Evolutionary conservation across 2,113 vertebrate genomes (phyloP).

Genomic region (Oryzias woworae): DNA sequence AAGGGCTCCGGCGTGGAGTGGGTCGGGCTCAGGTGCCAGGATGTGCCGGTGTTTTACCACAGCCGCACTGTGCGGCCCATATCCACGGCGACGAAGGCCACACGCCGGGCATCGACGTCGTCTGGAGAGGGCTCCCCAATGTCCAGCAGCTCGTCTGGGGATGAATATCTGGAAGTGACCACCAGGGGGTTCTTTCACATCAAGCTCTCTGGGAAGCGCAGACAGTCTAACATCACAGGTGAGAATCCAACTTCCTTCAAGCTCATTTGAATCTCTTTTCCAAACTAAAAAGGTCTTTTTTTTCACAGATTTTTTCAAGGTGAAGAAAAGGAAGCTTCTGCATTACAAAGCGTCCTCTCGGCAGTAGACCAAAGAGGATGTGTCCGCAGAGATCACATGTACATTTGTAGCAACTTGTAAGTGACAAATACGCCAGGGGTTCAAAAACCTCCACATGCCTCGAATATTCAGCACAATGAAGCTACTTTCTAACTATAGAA

Average conservation of each 20-base stretch:
- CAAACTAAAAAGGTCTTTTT: not conserved
- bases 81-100: not conserved
- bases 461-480: conserved; percentile 58
- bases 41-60: conserved; percentile 79
- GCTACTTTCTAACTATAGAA: conserved; percentile 38
- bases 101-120: not conserved
- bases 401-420: conserved; percentile 61
- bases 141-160: conserved; percentile 46
- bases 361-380: conserved; percentile 49
- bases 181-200: conserved; percentile 49
- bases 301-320: conserved; percentile 74
- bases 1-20: conserved; percentile 69
- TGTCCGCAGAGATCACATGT: conserved; percentile 34
- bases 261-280: not conserved
- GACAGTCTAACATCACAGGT: conserved; percentile 77
- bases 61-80: conserved; percentile 50
- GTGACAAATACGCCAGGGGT: conserved; percentile 36
- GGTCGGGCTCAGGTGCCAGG: conserved; percentile 71
- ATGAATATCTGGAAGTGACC: conserved; percentile 67
- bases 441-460: conserved; percentile 38
- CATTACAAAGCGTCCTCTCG: conserved; percentile 57
- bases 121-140: conserved; percentile 14
- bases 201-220: conserved; percentile 51
- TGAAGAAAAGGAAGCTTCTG: conserved; percentile 71
- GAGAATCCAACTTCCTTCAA: not conserved